A percentile compares a stretch with the other conserved stretches of the same genome.
These are phyloP conservation scores for Ceriagrion tenellum DNA, from an alignment of 2,888 invertebrate species.

Conservation along the genomic window DNA sequence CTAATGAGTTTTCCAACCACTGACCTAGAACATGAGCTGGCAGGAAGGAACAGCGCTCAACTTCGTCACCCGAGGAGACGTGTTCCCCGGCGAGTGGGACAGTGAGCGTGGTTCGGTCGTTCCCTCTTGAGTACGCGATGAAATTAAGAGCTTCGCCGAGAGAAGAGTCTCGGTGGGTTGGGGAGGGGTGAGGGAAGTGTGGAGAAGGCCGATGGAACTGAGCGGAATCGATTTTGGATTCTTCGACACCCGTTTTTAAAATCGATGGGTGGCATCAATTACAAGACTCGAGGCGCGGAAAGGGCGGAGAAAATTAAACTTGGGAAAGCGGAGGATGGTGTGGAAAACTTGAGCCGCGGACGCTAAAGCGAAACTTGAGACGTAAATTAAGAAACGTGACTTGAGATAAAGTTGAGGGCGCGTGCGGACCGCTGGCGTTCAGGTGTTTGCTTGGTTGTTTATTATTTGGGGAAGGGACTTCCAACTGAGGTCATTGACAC, in stretches of 20 bases:
- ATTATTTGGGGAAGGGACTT: too few relatives aligned
- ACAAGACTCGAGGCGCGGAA: constrained; percentile 46
- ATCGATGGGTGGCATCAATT: constrained; percentile 47
- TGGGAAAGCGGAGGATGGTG: neutral
- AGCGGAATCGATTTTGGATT: constrained; percentile 54
- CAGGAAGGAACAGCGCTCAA: too few relatives aligned
- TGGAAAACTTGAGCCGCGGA: neutral
- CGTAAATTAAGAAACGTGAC: neutral
- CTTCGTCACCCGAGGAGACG: too few relatives aligned
- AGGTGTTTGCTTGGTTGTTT: too few relatives aligned
- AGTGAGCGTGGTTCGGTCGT: too few relatives aligned
- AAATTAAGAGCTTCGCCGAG: neutral
- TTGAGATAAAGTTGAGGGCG: too few relatives aligned
- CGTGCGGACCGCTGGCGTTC: too few relatives aligned
- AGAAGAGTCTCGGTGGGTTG: neutral
- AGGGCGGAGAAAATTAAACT: neutral
- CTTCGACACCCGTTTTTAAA: constrained; percentile 37
- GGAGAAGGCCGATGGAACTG: neutral
- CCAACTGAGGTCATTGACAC: too few relatives aligned
- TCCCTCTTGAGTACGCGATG: neutral
- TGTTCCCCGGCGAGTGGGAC: too few relatives aligned
- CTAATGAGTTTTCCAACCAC: too few relatives aligned
- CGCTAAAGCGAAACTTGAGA: neutral
- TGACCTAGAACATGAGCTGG: too few relatives aligned
- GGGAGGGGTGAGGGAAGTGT: neutral